These are phyloP conservation scores for Macropus fuliginosus DNA, from an alignment of 2,797 vertebrate species.

Conservation along the genomic window DNA sequence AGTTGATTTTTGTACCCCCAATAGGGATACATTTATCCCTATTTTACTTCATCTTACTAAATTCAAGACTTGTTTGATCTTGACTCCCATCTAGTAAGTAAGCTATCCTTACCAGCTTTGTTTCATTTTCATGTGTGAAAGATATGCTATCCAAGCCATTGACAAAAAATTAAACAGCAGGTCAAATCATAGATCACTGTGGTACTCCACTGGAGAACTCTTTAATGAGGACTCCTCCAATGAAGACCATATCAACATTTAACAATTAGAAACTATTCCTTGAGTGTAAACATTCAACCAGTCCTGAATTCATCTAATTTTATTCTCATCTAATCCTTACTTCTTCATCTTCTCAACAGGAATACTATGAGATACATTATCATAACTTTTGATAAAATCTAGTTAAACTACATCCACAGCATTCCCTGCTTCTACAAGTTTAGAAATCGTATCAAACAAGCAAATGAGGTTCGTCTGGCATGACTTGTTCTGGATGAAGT, in stretches of 20 bases:
- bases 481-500: background rate
- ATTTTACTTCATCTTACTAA: background rate
- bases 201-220: background rate
- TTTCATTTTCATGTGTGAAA: background rate
- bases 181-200: background rate
- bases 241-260: background rate
- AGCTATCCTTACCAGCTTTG: background rate
- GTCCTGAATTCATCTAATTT: too few relatives aligned
- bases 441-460: background rate
- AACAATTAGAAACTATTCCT: background rate
- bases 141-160: too few relatives aligned
- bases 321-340: background rate
- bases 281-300: background rate
- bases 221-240: background rate
- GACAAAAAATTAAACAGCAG: too few relatives aligned
- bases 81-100: background rate
- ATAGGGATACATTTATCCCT: background rate
- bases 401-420: background rate
- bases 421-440: background rate
- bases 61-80: background rate
- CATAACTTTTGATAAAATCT: background rate
- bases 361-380: background rate
- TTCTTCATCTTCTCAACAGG: background rate
- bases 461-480: background rate
- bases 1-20: background rate